A percentile compares a stretch with the other conserved stretches of the same genome.
Evolutionary conservation across 2,888 invertebrate genomes (phyloP).

Genomic region (Tenthredo scrophulariae): DNA sequence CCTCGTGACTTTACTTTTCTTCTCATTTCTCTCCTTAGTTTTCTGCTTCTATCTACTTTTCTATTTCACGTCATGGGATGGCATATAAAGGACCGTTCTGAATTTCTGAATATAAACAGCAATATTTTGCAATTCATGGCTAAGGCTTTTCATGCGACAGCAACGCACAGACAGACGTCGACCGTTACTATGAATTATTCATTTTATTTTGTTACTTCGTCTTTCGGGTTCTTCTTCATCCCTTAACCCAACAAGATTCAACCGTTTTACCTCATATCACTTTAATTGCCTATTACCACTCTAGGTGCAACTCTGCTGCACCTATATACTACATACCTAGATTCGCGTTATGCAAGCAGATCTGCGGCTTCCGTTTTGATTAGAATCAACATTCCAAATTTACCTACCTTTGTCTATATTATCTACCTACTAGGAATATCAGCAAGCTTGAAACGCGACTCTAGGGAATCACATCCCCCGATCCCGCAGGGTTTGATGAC

Average conservation of each 20-base stretch:
- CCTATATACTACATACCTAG: not conserved
- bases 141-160: slow-evolving; percentile 49
- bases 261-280: not conserved
- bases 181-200: slow-evolving; percentile 48
- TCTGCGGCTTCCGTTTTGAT: not conserved
- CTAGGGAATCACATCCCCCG: not conserved
- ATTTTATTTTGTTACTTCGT: slow-evolving; percentile 36
- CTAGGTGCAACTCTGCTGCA: not conserved
- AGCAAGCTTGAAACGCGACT: not conserved
- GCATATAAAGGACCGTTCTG: slow-evolving; percentile 53
- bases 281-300: slow-evolving; percentile 10
- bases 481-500: slow-evolving; percentile 13
- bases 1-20: slow-evolving; percentile 25
- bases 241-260: not conserved
- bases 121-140: slow-evolving; percentile 65
- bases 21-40: slow-evolving; percentile 53
- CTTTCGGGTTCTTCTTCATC: not conserved
- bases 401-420: slow-evolving; percentile 4
- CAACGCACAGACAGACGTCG: slow-evolving; percentile 32
- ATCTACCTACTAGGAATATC: not conserved
- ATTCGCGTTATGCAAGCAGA: not conserved
- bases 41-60: slow-evolving; percentile 54
- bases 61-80: slow-evolving; percentile 44
- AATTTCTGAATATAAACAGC: slow-evolving; percentile 65
- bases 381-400: slow-evolving; percentile 28